Conservation (phyloP, 2,797 vertebrate genomes). For the Phyllotis vaccarum region DNA sequence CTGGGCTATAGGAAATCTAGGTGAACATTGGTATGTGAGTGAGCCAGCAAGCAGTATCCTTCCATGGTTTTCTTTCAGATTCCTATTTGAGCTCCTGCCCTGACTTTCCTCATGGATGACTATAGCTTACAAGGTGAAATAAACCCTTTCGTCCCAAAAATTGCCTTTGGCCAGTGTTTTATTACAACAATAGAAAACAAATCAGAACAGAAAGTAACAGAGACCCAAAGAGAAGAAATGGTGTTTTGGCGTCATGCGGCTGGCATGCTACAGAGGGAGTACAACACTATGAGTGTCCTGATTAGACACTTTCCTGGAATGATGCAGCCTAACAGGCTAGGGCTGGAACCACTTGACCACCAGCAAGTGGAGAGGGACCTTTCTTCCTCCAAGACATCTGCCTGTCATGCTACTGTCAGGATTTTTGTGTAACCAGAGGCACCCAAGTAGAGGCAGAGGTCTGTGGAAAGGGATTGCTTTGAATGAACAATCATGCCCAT, state of each 20-base stretch:
- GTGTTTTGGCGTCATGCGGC: background rate
- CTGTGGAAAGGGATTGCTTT: background rate
- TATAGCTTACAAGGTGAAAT: background rate
- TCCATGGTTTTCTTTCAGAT: background rate
- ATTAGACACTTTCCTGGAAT: background rate
- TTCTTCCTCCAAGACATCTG: background rate
- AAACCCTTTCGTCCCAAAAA: background rate
- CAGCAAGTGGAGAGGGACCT: background rate
- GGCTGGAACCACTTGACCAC: too few species aligned
- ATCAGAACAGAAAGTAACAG: background rate
- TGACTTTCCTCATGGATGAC: background rate
- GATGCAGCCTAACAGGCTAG: fast-evolving
- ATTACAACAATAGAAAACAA: background rate
- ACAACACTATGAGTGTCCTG: background rate
- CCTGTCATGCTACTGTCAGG: background rate
- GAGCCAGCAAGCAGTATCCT: background rate
- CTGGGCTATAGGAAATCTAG: background rate
- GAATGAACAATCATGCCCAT: background rate
- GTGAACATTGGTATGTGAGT: background rate
- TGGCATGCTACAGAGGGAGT: background rate
- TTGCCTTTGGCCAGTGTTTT: background rate
- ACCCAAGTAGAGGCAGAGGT: background rate
- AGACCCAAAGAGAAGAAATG: background rate
- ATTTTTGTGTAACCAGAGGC: background rate
- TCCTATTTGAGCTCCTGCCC: background rate